Base-by-base conservation (phyloP, 2,797 vertebrate genomes). In the Coracias cyanogaster region DNA sequence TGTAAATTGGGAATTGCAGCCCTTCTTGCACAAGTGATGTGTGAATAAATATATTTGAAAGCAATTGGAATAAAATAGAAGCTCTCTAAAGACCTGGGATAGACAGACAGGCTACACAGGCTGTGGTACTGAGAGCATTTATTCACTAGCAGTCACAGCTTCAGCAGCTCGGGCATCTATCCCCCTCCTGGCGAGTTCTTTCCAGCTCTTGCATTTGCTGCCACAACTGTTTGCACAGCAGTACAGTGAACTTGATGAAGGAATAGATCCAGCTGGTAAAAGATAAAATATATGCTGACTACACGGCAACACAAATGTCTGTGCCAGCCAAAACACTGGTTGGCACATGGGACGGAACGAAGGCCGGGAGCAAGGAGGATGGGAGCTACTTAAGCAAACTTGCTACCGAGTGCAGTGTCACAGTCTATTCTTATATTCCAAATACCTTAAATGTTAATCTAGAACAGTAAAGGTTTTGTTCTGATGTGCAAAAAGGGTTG, bases 281-380 rank as follows among this genome's bases (percentile, higher is more conserved):
- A 92, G 96, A 96, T 94, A 67, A 96, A 95, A 82, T 95, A 73
- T 41, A 45, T 95, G 82, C 95, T 96, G 91, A 45, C 84, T 91
- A 29, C 79, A 46, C 41, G 82, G 94, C 94, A 95, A 85, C 84
- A 90, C 71, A 88, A 57, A 71, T 0, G 15, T 6, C 62, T 62
- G 65, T 55, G 88, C 95, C 92, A 92, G 94, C 73, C 94, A 86
- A 91, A 94, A 94, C 70, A 78, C 54, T 65, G 86, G 15, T 70
- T 94, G 96, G 93, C 91, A 87, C 37, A 4, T 74, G 82, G 49
- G 69, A 74, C 4, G 0, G 8, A 77, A 18, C 0, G 13, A 58
- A 54, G 79, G 19, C 86, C 83, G 66, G 12, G 4, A 46, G 54
- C 69, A 70, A 62, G 74, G 52, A 91, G 72, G 54, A 29, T 79